Percentiles rank a stretch among this genome's conserved stretches.
Evolutionary conservation across 2,113 vertebrate species (phyloP).

Genomic region (Daphoenositta chrysoptera): DNA sequence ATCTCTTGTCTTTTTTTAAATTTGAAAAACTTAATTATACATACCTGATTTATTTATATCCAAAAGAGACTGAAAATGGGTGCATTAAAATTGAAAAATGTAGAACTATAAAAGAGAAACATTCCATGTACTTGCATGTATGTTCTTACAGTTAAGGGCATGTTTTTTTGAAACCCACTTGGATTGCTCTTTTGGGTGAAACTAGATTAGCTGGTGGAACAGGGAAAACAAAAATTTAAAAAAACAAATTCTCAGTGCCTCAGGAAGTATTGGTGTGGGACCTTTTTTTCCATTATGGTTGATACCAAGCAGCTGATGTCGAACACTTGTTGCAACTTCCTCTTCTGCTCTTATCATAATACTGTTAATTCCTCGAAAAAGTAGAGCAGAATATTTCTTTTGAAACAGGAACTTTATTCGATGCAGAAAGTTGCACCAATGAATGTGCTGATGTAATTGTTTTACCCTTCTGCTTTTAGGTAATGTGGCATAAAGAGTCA

Average conservation of each 20-base stretch:
- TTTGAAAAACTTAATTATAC: neutral
- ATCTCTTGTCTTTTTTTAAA: neutral
- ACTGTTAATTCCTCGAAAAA: neutral
- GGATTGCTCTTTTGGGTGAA: neutral
- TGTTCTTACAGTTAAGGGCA: neutral
- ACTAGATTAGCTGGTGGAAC: neutral
- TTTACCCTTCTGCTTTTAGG: neutral
- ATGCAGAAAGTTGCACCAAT: neutral
- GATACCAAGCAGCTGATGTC: neutral
- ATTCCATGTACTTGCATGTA: neutral
- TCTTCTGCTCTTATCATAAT: neutral
- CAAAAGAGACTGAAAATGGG: neutral
- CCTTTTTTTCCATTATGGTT: neutral
- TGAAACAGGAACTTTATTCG: neutral
- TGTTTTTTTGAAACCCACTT: neutral
- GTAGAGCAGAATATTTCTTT: neutral
- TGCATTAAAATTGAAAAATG: neutral
- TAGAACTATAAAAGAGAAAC: neutral
- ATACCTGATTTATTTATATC: neutral
- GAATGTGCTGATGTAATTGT: neutral
- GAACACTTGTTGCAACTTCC: neutral
- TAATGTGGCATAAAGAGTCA: neutral
- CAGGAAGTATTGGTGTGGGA: neutral
- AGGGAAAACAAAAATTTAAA: neutral
- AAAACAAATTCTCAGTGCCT: neutral